Conservation (phyloP, 92 coral and sea anemone species). For the Phymanthus crucifer region DNA sequence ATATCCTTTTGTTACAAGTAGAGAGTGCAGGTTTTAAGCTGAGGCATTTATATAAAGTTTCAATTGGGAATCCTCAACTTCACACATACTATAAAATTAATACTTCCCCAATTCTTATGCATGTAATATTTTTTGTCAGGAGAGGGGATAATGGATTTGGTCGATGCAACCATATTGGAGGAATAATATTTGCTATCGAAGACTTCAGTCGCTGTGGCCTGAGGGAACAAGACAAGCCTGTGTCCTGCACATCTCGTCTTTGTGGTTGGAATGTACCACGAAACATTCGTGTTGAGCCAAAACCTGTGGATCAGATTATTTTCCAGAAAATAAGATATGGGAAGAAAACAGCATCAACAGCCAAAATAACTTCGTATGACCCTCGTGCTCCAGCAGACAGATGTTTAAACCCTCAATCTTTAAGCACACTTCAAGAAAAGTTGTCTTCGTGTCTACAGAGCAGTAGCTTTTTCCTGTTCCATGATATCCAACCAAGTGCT, state of each 20-base stretch:
- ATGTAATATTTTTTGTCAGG: too few species aligned
- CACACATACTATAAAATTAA: too few species aligned
- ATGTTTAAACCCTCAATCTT: conserved; percentile 32
- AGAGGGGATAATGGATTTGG: conserved; percentile 51
- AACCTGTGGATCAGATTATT: conserved; percentile 38
- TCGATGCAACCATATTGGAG: conserved; percentile 42
- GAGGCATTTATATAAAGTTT: too few species aligned
- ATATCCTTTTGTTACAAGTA: too few species aligned
- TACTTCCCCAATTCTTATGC: not conserved
- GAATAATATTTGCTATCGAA: conserved; percentile 42
- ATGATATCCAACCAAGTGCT: conserved; percentile 11
- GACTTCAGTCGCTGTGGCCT: conserved; percentile 38
- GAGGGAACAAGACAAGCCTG: conserved; percentile 20
- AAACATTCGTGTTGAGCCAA: conserved; percentile 43
- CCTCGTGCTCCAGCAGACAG: conserved; percentile 57
- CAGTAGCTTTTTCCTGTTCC: conserved; percentile 49
- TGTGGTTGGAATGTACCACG: conserved; percentile 51
- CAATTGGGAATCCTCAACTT: too few species aligned
- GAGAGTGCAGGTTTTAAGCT: too few species aligned
- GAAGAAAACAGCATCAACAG: conserved; percentile 28
- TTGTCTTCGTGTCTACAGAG: conserved; percentile 42
- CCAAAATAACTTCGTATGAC: conserved; percentile 47
- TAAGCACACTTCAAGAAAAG: conserved; percentile 35
- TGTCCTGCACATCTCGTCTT: conserved; percentile 32
- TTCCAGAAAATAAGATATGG: conserved; percentile 48